Base-by-base conservation (phyloP, 2,113 vertebrate species). In the Eudorcas thomsonii region DNA sequence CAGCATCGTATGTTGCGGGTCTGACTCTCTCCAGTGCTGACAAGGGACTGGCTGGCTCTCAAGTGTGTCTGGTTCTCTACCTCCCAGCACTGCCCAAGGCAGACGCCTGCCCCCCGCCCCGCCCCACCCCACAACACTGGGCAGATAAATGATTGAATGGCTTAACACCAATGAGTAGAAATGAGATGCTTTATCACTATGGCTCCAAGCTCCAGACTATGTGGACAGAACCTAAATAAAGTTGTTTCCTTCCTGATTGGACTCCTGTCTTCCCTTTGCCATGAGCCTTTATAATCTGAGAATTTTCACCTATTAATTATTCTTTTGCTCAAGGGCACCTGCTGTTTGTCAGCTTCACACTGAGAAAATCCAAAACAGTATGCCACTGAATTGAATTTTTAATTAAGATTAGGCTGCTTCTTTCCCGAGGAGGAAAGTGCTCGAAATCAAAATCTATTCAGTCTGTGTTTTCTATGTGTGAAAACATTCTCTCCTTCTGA, bases 331-430 rank as follows among this genome's bases (percentile, higher is more conserved):
- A 21, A 88, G 96, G 94, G 95, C 36, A 97, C 96, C n/a, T 2
- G 92, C 30, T 48, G 90, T 30, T 60, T 87, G 95, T 28, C 78
- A 92, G 90, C 83, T 78, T 77, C 71, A 52, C 2, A 33, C 30
- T 67, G 82, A 33, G 93, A 93, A 97, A 96, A 89, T 15, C 90
- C 90, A 54, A 80, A 54, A 57, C 85, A 60, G 60, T n/a, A 39
- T 43, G 81, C 9, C 89, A 45, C 91, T 45, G 93, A 94, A 84
- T 89, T 91, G 95, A 39, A 98, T 74, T 95, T 96, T 96, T 95
- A 90, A 94, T 95, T 78, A 94, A 93, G 25, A 95, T 82, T 19
- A 77, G 80, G 77, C 59, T 21, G 89, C 89, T 67, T 83, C 91
- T 45, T 82, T 95, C 94, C 91, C 0, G 14, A 95, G 96, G 90